Base-by-base conservation (phyloP, 2,888 invertebrate genomes). In the Autographa pulchrina region DNA sequence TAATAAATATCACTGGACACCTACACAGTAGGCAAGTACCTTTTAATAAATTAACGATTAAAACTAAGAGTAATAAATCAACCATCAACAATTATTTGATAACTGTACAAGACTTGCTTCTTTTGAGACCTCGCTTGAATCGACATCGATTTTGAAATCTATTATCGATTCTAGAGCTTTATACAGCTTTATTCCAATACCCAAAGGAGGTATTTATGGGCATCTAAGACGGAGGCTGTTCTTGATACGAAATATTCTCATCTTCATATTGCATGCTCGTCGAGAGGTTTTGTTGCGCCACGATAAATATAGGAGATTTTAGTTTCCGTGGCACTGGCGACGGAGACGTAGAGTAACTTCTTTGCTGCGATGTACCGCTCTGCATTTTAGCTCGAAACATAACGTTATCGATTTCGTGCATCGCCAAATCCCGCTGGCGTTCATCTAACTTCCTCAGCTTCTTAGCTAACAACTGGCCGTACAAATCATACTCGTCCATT, bases 331-430 rank as follows among this genome's bases (percentile, higher is more conserved):
- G 82, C 1, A 82, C 87, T 6, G 91, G 90, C 0, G 92, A 86
- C 5, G 92, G 89, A 0, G 92, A 89, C 0, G 89, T 82, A 0
- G 90, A 84, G 67, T 86, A 90, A 68, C 88, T 91, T 62, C 86
- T 85, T 2, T 79, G 63, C 70, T 88, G 88, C 11, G 86, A 41
- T 2, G 85, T 64, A 0, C 79, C 74, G 32, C 85, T 89, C 67
- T 92, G 88, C 89, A 93, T 93, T 89, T 93, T 94, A 14, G 90
- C 92, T 61, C 91, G 91, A 85, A 94, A 95, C 91, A 95, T 92
- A 54, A 95, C 91, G 72, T 93, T 94, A 73, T 96, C 95, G 13
- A 96, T 94, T 71, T 96, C 94, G 66, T 95, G 94, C 95, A 95
- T 95, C 5, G 93, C 92, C 20, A 92, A 78, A 75, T 96, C 95